Base-by-base conservation (phyloP, 2,113 vertebrate genomes). In the Pachycephala philippinensis region DNA sequence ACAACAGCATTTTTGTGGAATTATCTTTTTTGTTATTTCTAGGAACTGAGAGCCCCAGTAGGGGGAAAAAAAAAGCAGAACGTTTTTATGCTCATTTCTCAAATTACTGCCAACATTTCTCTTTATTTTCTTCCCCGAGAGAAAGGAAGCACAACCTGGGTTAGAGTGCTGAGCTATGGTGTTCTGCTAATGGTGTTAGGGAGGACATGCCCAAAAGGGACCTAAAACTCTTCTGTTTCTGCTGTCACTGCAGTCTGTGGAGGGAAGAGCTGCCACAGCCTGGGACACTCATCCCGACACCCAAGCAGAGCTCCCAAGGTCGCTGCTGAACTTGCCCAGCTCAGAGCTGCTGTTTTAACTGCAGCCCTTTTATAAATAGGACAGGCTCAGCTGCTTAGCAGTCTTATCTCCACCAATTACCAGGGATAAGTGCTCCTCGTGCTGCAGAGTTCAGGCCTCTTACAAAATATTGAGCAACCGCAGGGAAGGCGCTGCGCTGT, bases 331-430 rank as follows among this genome's bases (percentile, higher is more conserved):
- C 35, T 39, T 52, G 68, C 71, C 56, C 82, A 84, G 85, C 87
- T 97, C 77, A 53, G 78, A 81, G 47, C 59, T 75, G 77, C 89
- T 94, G 60, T 49, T 83, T 19, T 44, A 92, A 78, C 81, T 15
- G 39, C 35, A 87, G 82, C 86, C 40, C 49, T 86, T 84, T 94
- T 96, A 95, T 95, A 97, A 97, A 97, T 96, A 97, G 96, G 94
- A 37, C 45, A 19, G 44, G 84, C 81, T 93, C 72, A 96, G 84
- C 94, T 92, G 95, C 79, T 97, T 89, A 96, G 87, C 83, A 50
- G 65, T 40, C 71, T 94, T 88, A 94, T 70, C 93, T 76, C 74
- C 63, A 75, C 21, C 59, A 90, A 74, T 94, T 95, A 96, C 81
- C 26, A 45, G 83, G 91, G 96, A 93, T 97, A 93, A 95, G 80